These are phyloP conservation scores for Serripes groenlandicus DNA, from an alignment of 2,888 invertebrate species.

Conservation along the genomic window DNA sequence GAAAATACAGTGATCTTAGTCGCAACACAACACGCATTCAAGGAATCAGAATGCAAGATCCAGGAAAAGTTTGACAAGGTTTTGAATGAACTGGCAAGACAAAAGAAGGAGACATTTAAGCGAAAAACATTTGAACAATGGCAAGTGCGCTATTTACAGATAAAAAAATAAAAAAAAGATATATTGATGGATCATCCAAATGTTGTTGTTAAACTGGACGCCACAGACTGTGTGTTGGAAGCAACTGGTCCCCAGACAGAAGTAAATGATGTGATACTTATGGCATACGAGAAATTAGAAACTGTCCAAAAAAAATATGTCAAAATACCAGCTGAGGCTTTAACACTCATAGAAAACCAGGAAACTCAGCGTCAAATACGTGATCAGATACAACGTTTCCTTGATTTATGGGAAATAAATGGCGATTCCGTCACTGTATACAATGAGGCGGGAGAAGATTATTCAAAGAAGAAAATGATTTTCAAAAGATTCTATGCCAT, in stretches of 20 bases:
- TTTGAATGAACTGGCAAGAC: not conserved
- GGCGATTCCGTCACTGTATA: slow-evolving; percentile 26
- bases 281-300: slow-evolving; percentile 4
- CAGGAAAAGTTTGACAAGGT: slow-evolving; percentile 13
- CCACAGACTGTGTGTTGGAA: not conserved
- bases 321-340: slow-evolving; percentile 23
- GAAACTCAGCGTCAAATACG: slow-evolving; percentile 9
- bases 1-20: slow-evolving; percentile 9
- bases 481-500: slow-evolving; percentile 25
- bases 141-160: slow-evolving; percentile 14
- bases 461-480: slow-evolving; percentile 34
- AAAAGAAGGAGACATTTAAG: not conserved
- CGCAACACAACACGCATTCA: not conserved
- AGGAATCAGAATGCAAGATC: slow-evolving; percentile 5
- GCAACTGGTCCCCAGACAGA: slow-evolving; percentile 21
- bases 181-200: slow-evolving; percentile 7
- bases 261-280: slow-evolving; percentile 18
- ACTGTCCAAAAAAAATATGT: slow-evolving; percentile 18
- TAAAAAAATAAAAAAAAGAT: not conserved
- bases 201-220: not conserved
- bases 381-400: slow-evolving; percentile 6
- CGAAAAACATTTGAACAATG: not conserved
- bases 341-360: slow-evolving; percentile 22
- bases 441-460: slow-evolving; percentile 27
- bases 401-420: slow-evolving; percentile 48